Percentiles rank a stretch among this genome's conserved stretches.
Conservation (phyloP, 1,140 invertebrate species). For the fruit fly (Drosophila melanogaster) region DNA sequence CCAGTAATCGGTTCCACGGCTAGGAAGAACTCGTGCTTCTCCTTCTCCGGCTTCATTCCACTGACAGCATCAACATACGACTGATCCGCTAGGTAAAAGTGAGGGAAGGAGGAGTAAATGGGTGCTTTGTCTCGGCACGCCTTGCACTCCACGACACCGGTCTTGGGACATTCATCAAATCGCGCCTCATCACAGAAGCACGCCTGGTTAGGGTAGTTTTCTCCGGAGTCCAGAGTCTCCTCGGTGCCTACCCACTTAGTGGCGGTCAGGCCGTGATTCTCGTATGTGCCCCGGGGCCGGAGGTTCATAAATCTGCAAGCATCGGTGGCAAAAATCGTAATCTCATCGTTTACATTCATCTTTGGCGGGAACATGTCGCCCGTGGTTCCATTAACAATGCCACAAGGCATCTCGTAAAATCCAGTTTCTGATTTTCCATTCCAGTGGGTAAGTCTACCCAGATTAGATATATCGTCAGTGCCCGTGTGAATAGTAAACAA, state of each 20-base stretch:
- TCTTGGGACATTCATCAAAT: constrained; percentile 84
- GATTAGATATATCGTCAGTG: constrained; percentile 86
- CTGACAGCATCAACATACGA: constrained; percentile 87
- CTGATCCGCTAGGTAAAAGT: constrained; percentile 93
- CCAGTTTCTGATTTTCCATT: constrained; percentile 86
- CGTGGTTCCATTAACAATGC: constrained; percentile 88
- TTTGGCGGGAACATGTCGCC: constrained; percentile 92
- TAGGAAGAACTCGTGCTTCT: constrained; percentile 89
- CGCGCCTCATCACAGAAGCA: constrained; percentile 86
- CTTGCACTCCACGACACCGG: constrained; percentile 89
- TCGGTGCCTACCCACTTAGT: constrained; percentile 87
- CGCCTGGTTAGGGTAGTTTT: constrained; percentile 86
- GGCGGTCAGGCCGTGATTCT: constrained; percentile 86
- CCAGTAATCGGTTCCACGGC: constrained; percentile 90
- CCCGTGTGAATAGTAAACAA: constrained; percentile 91
- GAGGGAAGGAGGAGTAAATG: constrained; percentile 93
- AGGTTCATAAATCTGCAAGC: constrained; percentile 87
- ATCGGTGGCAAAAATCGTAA: constrained; percentile 89
- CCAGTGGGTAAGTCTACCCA: constrained; percentile 89
- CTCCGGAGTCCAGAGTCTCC: constrained; percentile 89
- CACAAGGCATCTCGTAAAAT: constrained; percentile 87
- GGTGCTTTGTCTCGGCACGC: constrained; percentile 90
- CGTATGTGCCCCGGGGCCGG: constrained; percentile 54
- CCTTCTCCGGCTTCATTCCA: constrained; percentile 89
- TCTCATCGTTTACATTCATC: constrained; percentile 85